Evolutionary conservation across 2,888 invertebrate species (phyloP).

Genomic region (Chaetogeoica ovagalla): DNA sequence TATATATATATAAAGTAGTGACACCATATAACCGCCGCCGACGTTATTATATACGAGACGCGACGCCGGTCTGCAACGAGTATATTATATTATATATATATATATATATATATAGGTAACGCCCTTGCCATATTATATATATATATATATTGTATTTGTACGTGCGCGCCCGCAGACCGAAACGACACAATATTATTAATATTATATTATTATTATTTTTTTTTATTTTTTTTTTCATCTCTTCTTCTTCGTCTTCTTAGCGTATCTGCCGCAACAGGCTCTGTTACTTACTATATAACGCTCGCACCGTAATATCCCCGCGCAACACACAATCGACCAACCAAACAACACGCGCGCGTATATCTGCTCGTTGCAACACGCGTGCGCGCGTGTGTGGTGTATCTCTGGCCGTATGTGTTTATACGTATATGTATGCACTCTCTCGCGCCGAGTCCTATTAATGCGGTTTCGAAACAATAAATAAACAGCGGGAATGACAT

Average conservation of each 20-base stretch:
- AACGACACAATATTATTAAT: conserved; percentile 53
- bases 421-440: background rate
- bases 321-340: conserved; percentile 30
- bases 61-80: conserved; percentile 28
- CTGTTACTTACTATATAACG: no score
- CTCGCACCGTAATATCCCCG: conserved; percentile 18
- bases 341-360: background rate
- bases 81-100: background rate
- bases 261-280: background rate
- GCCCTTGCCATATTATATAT: conserved; percentile 14
- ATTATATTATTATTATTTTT: conserved; percentile 13
- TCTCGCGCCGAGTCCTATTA: conserved; percentile 49
- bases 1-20: conserved; percentile 17
- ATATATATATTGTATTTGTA: background rate
- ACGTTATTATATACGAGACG: background rate
- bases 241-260: background rate
- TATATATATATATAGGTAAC: conserved; percentile 8
- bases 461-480: conserved; percentile 53
- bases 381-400: no score
- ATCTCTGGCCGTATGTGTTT: background rate
- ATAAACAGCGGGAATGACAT: conserved; percentile 53
- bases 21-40: conserved; percentile 29
- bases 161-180: conserved; percentile 43
- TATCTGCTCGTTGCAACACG: background rate
- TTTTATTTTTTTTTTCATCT: conserved; percentile 10